Conservation (phyloP, 2,888 invertebrate species). For the Eupeodes latifasciatus region DNA sequence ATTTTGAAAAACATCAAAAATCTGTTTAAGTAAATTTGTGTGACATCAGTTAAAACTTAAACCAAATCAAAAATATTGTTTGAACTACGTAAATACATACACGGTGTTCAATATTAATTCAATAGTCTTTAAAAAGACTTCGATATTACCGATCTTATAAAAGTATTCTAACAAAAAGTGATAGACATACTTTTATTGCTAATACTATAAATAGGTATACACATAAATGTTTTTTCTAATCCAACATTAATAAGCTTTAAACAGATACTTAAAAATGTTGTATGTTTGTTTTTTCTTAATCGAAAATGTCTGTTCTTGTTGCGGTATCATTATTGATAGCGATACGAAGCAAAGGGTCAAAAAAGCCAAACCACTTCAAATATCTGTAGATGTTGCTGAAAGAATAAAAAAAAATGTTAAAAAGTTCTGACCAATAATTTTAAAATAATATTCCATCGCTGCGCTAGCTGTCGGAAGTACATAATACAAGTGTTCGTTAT, state of each 20-base stretch:
- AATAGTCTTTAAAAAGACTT: too few species aligned
- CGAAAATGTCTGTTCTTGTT: slow-evolving; percentile 12
- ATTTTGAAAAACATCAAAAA: too few species aligned
- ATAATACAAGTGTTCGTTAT: background rate
- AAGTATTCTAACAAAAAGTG: too few species aligned
- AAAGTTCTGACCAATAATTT: background rate
- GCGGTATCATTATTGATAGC: slow-evolving; percentile 20
- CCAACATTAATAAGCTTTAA: background rate
- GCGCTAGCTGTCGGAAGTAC: background rate
- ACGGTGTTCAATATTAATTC: too few species aligned
- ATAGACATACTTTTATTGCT: background rate
- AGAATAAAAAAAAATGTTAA: background rate
- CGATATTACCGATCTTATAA: too few species aligned
- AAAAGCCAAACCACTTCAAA: slow-evolving; percentile 4
- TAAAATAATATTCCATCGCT: background rate
- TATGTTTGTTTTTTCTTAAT: slow-evolving; percentile 10
- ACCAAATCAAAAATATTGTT: too few species aligned
- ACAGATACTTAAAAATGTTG: background rate
- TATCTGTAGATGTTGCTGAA: background rate
- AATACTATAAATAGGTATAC: background rate
- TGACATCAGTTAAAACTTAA: too few species aligned
- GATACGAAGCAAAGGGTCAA: slow-evolving; percentile 14
- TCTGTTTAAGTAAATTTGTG: too few species aligned
- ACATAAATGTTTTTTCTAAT: background rate
- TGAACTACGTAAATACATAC: too few species aligned